Conservation (phyloP, 2,113 vertebrate genomes). For the Bos indicus region DNA sequence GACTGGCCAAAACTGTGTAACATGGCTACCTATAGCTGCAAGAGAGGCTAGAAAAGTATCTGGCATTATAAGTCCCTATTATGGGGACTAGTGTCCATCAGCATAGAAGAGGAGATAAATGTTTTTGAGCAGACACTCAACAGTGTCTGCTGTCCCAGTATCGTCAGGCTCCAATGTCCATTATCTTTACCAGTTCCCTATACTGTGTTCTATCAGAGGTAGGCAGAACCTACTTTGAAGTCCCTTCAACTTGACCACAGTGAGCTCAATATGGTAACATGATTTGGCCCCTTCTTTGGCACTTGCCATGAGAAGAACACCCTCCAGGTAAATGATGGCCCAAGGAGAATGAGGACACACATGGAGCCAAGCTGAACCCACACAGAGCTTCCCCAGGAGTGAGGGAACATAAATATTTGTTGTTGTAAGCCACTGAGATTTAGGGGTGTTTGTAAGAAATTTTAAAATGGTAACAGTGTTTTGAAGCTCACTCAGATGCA, state of each 20-base stretch:
- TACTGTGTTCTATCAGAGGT: neutral
- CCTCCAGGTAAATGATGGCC: neutral
- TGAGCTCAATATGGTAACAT: neutral
- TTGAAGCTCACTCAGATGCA: neutral
- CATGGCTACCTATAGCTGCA: neutral
- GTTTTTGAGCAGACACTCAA: neutral
- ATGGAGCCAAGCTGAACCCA: neutral
- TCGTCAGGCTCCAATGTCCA: neutral
- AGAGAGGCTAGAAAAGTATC: neutral
- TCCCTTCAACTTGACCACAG: neutral
- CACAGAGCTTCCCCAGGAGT: neutral
- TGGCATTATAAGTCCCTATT: neutral
- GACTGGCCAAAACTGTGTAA: neutral
- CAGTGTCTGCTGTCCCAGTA: neutral
- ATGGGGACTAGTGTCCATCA: neutral
- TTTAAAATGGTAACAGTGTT: neutral
- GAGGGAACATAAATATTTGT: neutral
- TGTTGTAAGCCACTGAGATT: neutral
- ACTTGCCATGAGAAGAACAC: neutral
- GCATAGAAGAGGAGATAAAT: neutral
- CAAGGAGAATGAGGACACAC: neutral
- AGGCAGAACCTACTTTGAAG: neutral
- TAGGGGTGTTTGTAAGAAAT: neutral
- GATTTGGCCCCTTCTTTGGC: neutral
- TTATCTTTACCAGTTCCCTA: neutral